These are phyloP conservation scores for Embidobia sp. DNA, from an alignment of 2,888 invertebrate genomes.

Conservation along the genomic window DNA sequence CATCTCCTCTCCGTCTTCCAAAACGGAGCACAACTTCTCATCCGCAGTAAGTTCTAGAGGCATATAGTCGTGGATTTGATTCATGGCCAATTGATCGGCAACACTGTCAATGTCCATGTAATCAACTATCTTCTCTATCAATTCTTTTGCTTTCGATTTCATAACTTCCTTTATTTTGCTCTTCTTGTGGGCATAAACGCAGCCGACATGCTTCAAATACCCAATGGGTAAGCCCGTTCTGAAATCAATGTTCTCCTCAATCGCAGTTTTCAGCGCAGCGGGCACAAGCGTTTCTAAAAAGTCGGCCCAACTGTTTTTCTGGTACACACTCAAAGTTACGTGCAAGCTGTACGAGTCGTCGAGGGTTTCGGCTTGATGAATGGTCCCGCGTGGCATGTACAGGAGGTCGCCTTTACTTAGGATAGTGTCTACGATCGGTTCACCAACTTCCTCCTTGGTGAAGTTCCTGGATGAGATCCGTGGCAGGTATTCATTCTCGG, in stretches of 20 bases:
- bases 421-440: constrained; percentile 90
- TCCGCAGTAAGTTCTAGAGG: constrained; percentile 89
- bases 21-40: constrained; percentile 88
- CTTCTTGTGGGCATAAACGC: constrained; percentile 84
- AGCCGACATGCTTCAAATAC: constrained; percentile 89
- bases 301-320: constrained; percentile 95
- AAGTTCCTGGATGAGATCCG: constrained; percentile 92
- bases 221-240: constrained; percentile 91
- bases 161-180: constrained; percentile 79
- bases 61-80: constrained; percentile 92
- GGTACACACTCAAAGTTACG: constrained; percentile 95
- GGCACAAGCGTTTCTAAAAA: constrained; percentile 91
- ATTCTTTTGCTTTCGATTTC: constrained; percentile 71
- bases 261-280: constrained; percentile 88
- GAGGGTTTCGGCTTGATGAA: constrained; percentile 92
- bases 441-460: constrained; percentile 87
- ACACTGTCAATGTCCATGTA: constrained; percentile 86
- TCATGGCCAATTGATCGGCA: constrained; percentile 93
- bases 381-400: constrained; percentile 95
- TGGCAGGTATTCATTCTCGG: constrained; percentile 87
- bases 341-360: constrained; percentile 94
- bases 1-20: constrained; percentile 88
- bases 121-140: constrained; percentile 84
- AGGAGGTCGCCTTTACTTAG: constrained; percentile 94
- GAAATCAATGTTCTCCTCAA: constrained; percentile 87